These are phyloP conservation scores for Cheirogaleus medius DNA, from an alignment of 2,113 vertebrate genomes.

Conservation along the genomic window DNA sequence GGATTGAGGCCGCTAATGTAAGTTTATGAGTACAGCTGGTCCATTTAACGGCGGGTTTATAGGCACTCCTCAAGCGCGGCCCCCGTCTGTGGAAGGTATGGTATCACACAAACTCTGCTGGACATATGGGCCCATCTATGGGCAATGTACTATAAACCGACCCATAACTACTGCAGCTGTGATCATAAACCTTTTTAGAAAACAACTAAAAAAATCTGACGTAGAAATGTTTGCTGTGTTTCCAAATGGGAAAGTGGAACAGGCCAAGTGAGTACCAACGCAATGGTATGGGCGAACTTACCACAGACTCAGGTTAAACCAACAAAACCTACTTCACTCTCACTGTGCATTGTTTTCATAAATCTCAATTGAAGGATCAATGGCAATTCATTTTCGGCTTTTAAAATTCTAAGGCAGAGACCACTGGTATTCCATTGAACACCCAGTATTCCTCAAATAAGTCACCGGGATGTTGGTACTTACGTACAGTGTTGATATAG, in stretches of 20 bases:
- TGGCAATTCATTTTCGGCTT: slow-evolving; percentile 81
- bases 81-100: slow-evolving; percentile 84
- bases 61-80: slow-evolving; percentile 87
- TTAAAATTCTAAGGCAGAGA: slow-evolving; percentile 72
- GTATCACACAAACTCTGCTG: slow-evolving; percentile 88
- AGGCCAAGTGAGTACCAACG: neutral
- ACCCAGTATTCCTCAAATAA: slow-evolving; percentile 63
- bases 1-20: slow-evolving; percentile 83
- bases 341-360: slow-evolving; percentile 80
- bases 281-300: slow-evolving; percentile 62
- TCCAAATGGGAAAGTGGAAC: slow-evolving; percentile 62
- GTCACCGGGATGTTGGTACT: slow-evolving; percentile 61
- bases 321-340: slow-evolving; percentile 77
- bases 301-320: slow-evolving; percentile 75
- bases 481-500: slow-evolving; percentile 57
- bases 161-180: slow-evolving; percentile 89
- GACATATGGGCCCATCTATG: slow-evolving; percentile 86
- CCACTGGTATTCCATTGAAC: slow-evolving; percentile 64
- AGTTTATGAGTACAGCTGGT: slow-evolving; percentile 90
- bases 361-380: slow-evolving; percentile 66
- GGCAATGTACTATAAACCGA: slow-evolving; percentile 85
- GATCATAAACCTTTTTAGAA: slow-evolving; percentile 87
- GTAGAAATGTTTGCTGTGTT: slow-evolving; percentile 85
- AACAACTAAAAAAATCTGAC: slow-evolving; percentile 82
- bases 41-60: slow-evolving; percentile 88